These are phyloP conservation scores for Zeus faber DNA, from an alignment of 2,113 vertebrate species.

Conservation along the genomic window DNA sequence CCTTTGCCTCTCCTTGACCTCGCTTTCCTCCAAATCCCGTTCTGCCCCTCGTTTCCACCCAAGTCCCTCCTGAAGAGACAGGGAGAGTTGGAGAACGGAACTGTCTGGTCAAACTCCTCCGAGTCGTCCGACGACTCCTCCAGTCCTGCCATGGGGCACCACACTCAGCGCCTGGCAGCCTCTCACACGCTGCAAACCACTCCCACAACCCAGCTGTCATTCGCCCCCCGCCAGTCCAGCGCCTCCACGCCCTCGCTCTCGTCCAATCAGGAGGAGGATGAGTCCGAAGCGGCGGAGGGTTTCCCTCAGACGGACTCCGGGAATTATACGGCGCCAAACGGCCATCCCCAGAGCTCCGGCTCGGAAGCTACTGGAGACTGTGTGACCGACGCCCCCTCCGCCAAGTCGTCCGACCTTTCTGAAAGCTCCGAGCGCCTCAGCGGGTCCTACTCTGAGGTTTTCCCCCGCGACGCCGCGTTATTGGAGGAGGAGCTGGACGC, in stretches of 20 bases:
- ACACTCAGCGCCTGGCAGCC: slow-evolving; percentile 54
- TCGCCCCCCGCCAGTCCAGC: slow-evolving; percentile 76
- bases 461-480: slow-evolving; percentile 6
- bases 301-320: slow-evolving; percentile 38
- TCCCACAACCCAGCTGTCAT: slow-evolving; percentile 83
- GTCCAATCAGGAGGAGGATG: slow-evolving; percentile 68
- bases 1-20: background rate
- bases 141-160: slow-evolving; percentile 79
- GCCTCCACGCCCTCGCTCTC: slow-evolving; percentile 59
- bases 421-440: slow-evolving; percentile 42
- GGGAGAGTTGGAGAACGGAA: slow-evolving; percentile 95
- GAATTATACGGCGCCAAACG: slow-evolving; percentile 76
- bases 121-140: slow-evolving; percentile 97
- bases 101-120: slow-evolving; percentile 95
- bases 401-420: slow-evolving; percentile 52
- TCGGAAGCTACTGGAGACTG: slow-evolving; percentile 83
- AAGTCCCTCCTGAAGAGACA: slow-evolving; percentile 96
- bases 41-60: background rate
- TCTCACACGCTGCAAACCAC: slow-evolving; percentile 58
- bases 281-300: slow-evolving; percentile 48
- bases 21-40: background rate
- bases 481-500: slow-evolving; percentile 7
- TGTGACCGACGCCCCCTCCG: slow-evolving; percentile 50
- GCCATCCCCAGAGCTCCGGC: slow-evolving; percentile 81
- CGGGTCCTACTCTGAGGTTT: slow-evolving; percentile 42